Base-by-base conservation (phyloP, 1,140 invertebrate genomes). In the Plutomurus gul region DNA sequence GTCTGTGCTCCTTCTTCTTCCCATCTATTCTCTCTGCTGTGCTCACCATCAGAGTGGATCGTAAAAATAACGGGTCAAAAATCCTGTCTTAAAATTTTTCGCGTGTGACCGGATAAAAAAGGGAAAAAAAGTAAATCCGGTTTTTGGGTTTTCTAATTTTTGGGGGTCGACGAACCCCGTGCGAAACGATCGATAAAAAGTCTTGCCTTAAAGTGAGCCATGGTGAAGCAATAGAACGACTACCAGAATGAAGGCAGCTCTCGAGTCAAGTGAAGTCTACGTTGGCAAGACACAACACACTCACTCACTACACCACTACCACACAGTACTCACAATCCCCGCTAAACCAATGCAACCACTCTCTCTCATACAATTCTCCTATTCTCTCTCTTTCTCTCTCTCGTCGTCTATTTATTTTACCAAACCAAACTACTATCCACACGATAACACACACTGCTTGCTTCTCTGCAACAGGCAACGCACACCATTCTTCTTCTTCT, bases 61-160 rank as follows among this genome's bases (percentile, higher is more conserved):
- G 65, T 80, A 80, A 80, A 80, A 80, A 80, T 80, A 80, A 80
- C 79, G 74, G 78, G 73, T 76, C 78, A 60, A 75, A 75, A 80
- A 80, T 81, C 80, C 80, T 81, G 80, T 76, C 51, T 77, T 56
- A 40, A 49, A 75, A 77, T 77, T 77, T 81, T 82, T 79, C 77
- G 77, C 77, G 77, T 79, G 77, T 78, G 80, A 82, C 80, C 80
- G 80, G 80, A 82, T 81, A 78, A 78, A 78, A 82, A 82, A 77
- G 27, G 37, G 75, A 81, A 81, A 79, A 79, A 78, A 60, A 30
- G 74, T 39, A 72, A 70, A 81, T 81, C 79, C 79, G 79, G 79
- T 81, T 81, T 81, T 81, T 77, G 72, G 72, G 71, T 75, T 75
- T 77, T 75, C 60, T 76, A 80, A 76, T 80, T 78, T 78, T 78